These are phyloP conservation scores for Uloborus diversus DNA, from an alignment of 1,140 invertebrate genomes.

Conservation along the genomic window DNA sequence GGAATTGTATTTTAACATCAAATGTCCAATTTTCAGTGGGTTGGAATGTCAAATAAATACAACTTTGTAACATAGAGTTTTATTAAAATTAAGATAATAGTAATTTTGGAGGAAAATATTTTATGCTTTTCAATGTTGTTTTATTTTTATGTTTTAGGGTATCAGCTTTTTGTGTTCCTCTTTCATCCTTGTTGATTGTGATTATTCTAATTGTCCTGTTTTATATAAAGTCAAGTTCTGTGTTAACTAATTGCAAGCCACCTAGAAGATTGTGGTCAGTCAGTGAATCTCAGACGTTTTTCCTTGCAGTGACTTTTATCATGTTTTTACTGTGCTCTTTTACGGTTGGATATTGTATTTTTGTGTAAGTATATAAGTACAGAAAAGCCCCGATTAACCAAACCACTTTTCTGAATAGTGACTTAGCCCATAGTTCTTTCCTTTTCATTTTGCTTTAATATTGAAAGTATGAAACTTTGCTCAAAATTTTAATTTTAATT, in stretches of 20 bases:
- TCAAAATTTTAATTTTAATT: neutral
- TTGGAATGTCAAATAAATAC: no score
- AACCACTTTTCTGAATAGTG: neutral
- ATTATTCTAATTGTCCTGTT: conserved; percentile 40
- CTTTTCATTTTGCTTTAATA: no score
- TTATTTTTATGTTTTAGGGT: conserved; percentile 38
- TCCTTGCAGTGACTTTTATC: conserved; percentile 17
- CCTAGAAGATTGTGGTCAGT: conserved; percentile 32
- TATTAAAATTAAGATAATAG: no score
- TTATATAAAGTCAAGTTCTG: conserved; percentile 18
- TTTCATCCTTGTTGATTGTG: conserved; percentile 28
- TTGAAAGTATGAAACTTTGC: no score
- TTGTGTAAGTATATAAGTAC: conserved; percentile 28
- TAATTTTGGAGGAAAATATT: no score
- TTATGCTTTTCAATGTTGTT: no score
- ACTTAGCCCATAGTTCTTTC: no score
- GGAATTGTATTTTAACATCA: no score
- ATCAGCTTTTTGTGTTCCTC: conserved; percentile 27
- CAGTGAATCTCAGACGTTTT: conserved; percentile 40
- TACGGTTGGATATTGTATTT: conserved; percentile 41
- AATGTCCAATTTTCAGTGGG: no score
- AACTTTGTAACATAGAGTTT: no score
- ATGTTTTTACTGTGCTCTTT: conserved; percentile 23
- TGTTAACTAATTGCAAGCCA: conserved; percentile 3
- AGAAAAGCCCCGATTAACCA: neutral